Evolutionary conservation across 2,888 invertebrate genomes (phyloP), one percentile per base, ranked within the genome.

Genomic region (Alcis repandata): DNA sequence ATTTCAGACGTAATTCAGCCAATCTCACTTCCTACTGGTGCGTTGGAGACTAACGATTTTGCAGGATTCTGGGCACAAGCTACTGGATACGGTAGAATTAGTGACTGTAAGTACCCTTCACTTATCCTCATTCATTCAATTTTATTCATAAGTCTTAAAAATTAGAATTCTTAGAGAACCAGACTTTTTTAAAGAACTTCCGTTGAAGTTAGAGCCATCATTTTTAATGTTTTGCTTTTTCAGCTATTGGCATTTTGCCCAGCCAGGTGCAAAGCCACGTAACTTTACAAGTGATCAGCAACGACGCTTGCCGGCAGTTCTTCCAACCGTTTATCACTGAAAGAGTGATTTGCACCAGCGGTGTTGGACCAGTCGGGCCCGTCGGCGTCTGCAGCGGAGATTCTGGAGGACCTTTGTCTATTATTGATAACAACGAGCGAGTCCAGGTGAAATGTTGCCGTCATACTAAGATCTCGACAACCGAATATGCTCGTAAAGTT

Each of bases 281-380:
- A n/a, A 59, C 36, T 13, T 59, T 81, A 15, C 70, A 70, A 61
- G 74, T 91, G 13, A 84, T 91, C 41, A 70, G 78, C 19, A 91
- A 91, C 71, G 36, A 64, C 0, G 69, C 72, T 10, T 94, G 94
- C 73, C 76, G 76, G 6, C 33, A 74, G 4, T 70, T 73, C 9
- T 94, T 82, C 75, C 82, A 87, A 0, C 75, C 79, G 4, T 32
- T 41, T 10, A 78, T 93, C 13, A 75, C 79, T 6, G 67, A 62
- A 0, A 77, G 76, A 0, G 87, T 89, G 27, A 69, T 93, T 10
- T 94, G 93, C 68, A 83, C 87, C 13, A 82, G 79, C 40, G 90
- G 88, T 11, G 69, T 71, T 2, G 75, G 75, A 2, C 82, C 87
- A 1, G 69, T 71, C 6, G 75, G 59, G 0, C 82, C 87, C 1